Evolutionary conservation across 2,113 vertebrate species (phyloP), one percentile per base, ranked within the genome.

Genomic region (Boleophthalmus pectinirostris): DNA sequence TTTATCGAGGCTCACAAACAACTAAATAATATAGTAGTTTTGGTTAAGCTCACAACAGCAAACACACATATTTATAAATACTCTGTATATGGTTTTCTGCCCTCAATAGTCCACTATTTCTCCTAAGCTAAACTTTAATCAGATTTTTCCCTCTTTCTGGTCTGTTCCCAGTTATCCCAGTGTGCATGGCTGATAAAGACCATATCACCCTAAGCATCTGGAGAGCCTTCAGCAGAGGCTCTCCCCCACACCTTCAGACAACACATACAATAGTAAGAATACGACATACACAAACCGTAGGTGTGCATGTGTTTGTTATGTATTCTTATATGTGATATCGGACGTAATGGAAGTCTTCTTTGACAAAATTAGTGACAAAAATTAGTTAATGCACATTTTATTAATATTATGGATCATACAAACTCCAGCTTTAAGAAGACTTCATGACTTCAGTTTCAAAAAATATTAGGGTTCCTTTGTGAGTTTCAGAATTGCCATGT

Each of bases 121-220:
- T 33, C 24, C 14, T 18, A 33, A 61, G 15, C 15, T 61, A 33
- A 61, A 33, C 14, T 18, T 24, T 18, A 61, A 33, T 61, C 58
- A 33, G 0, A 33, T 33, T 61, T 60, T 3, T 33, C 8, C 2
- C 58, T 10, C 25, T 33, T 61, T 25, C 18, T 33, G 16, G 61
- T n/a, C 85, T 80, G 74, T 89, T 92, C 70, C 81, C 78, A 89
- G 81, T 86, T 72, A 87, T 86, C 78, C 74, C 72, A 75, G 69
- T 82, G 78, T 87, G 78, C 77, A 77, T 58, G 75, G 63, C 75
- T 88, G 88, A 91, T 90, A 84, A 88, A 91, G 78, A 78, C 81
- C 84, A 77, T 87, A 86, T 92, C 88, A 29, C 77, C 81, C 66
- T 45, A 56, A 69, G 83, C 88, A 92, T 92, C 88, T 89, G 89